phyloP scores from a whole-genome alignment of 2,113 vertebrate species.

The Elgaria multicarinata region DNA sequence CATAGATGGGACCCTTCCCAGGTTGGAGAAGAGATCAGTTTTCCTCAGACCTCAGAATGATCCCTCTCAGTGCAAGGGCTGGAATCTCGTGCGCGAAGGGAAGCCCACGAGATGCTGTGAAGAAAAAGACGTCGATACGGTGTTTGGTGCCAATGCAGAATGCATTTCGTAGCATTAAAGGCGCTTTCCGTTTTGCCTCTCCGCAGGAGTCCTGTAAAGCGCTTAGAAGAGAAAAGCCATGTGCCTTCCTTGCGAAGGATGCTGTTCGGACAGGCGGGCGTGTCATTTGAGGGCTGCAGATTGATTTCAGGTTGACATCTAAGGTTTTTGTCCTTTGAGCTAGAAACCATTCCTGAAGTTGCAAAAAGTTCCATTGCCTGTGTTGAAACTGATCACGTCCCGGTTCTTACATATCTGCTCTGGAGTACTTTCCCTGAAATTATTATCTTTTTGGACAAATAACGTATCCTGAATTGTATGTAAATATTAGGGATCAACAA shows the following conservation, averaged over 20 bases:
- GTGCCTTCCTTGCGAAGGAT: conserved; percentile 32
- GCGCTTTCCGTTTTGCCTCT: too few relatives aligned
- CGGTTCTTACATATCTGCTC: neutral
- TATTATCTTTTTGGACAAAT: neutral
- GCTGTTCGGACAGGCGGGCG: neutral
- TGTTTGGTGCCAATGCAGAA: neutral
- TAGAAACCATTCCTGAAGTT: too few relatives aligned
- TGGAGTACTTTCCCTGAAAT: neutral
- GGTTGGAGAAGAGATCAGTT: neutral
- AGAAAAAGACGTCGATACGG: neutral
- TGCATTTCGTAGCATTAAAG: neutral
- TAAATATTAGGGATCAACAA: neutral
- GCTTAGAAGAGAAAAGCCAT: conserved; percentile 17
- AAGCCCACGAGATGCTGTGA: conserved; percentile 10
- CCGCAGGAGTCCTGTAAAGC: neutral
- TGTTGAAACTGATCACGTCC: neutral
- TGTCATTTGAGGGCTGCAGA: neutral
- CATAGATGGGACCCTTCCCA: conserved; percentile 15
- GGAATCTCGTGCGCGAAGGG: conserved; percentile 26
- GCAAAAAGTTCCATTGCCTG: too few relatives aligned
- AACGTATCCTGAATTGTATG: neutral
- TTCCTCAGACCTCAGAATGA: neutral
- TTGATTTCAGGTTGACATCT: conserved; percentile 6
- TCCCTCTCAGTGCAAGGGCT: conserved; percentile 11
- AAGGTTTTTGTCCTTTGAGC: neutral